phyloP scores from a whole-genome alignment of 2,797 vertebrate species.

The Anguilla pacifica region DNA sequence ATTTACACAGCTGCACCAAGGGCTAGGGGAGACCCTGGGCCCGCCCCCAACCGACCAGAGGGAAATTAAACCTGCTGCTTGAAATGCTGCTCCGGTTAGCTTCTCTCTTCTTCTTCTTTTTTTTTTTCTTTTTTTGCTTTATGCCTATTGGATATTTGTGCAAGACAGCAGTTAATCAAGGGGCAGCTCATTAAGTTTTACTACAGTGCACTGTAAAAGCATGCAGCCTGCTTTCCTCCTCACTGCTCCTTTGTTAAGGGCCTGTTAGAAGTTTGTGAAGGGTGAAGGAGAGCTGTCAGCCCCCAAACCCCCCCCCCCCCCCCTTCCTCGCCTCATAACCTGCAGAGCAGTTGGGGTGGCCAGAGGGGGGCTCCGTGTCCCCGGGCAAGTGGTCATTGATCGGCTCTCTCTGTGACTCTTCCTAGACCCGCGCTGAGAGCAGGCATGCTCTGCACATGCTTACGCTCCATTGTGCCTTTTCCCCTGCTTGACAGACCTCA shows the following conservation, averaged over 20 bases:
- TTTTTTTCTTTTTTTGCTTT: neutral
- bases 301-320: neutral
- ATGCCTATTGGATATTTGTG: constrained; percentile 14
- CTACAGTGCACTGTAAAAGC: neutral
- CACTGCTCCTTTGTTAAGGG: neutral
- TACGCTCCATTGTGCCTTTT: neutral
- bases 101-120: neutral
- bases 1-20: neutral
- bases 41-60: neutral
- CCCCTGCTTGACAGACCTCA: neutral
- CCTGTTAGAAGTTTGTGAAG: neutral
- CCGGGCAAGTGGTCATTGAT: neutral
- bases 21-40: neutral
- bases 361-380: neutral
- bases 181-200: constrained; percentile 12
- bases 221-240: neutral
- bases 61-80: neutral
- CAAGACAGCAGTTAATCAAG: constrained; percentile 11
- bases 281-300: constrained; percentile 13
- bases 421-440: neutral
- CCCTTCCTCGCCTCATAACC: neutral
- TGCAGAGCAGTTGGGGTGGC: neutral
- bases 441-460: neutral
- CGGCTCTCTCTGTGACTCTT: neutral
- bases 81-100: constrained; percentile 4